A percentile compares a stretch with the other conserved stretches of the same genome.
These are phyloP conservation scores for Myocastor coypus DNA, from an alignment of 2,113 vertebrate genomes.

Conservation along the genomic window DNA sequence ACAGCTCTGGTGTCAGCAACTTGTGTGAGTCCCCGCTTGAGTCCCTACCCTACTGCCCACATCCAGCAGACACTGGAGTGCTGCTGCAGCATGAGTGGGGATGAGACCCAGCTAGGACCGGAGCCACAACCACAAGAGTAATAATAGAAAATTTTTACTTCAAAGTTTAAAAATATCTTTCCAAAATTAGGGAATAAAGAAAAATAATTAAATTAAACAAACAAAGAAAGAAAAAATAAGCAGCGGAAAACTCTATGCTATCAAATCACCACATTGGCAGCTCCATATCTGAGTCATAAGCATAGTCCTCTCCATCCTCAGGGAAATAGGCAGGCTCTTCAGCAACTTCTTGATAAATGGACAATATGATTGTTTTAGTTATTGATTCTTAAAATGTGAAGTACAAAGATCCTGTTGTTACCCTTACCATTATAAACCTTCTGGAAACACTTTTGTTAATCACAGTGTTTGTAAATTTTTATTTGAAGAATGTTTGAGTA, in stretches of 20 bases:
- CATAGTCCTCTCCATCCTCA: not conserved
- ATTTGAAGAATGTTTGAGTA: not conserved
- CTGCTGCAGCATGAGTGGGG: no score
- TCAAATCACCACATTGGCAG: accelerated
- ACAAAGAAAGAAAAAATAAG: not conserved
- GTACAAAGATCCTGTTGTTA: not conserved
- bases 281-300: not conserved
- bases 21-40: no score
- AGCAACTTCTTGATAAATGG: not conserved
- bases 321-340: not conserved
- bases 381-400: not conserved
- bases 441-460: not conserved
- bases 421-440: not conserved
- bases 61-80: no score
- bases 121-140: no score
- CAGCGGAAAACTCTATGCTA: accelerated
- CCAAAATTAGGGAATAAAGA: no score
- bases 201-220: no score
- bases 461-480: not conserved
- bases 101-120: no score
- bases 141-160: no score
- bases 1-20: no score
- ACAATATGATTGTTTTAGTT: not conserved
- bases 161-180: no score
- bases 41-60: no score